A percentile compares a stretch with the other conserved stretches of the same genome.
phyloP scores from a whole-genome alignment of 2,888 invertebrate species.

The Leucozona laternaria region DNA sequence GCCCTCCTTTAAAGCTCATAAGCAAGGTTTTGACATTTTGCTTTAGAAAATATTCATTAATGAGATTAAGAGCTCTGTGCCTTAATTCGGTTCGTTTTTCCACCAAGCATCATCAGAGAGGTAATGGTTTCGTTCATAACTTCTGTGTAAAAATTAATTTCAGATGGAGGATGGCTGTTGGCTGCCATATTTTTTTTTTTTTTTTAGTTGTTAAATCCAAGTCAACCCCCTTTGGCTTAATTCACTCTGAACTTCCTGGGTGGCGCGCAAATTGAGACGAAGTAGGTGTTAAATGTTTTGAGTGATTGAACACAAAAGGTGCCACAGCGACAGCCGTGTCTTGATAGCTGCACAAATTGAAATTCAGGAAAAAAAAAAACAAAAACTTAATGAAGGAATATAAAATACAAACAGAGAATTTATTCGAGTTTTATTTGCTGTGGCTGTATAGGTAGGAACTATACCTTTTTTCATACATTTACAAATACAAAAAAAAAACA shows the following conservation, averaged over 20 bases:
- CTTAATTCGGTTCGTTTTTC: conserved; percentile 66
- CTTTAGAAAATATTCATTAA: conserved; percentile 63
- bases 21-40: conserved; percentile 65
- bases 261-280: conserved; percentile 29
- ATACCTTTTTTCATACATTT: conserved; percentile 1
- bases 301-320: conserved; percentile 59
- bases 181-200: conserved; percentile 13
- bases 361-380: not conserved
- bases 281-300: conserved; percentile 58
- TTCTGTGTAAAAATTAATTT: conserved; percentile 62
- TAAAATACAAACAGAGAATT: conserved; percentile 37
- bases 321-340: conserved; percentile 21
- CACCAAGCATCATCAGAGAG: not conserved
- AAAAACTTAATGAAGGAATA: conserved; percentile 40
- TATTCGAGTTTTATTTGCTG: conserved; percentile 54
- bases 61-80: conserved; percentile 68
- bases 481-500: not conserved
- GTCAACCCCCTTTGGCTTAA: not conserved
- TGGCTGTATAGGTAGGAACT: not conserved
- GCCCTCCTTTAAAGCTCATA: conserved; percentile 43
- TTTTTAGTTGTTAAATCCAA: conserved; percentile 6
- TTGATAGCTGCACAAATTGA: conserved; percentile 43
- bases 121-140: conserved; percentile 42
- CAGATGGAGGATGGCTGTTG: conserved; percentile 21
- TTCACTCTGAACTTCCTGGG: conserved; percentile 9